Base-by-base conservation (phyloP, 2,888 invertebrate genomes). In the Drosophila falleni region DNA sequence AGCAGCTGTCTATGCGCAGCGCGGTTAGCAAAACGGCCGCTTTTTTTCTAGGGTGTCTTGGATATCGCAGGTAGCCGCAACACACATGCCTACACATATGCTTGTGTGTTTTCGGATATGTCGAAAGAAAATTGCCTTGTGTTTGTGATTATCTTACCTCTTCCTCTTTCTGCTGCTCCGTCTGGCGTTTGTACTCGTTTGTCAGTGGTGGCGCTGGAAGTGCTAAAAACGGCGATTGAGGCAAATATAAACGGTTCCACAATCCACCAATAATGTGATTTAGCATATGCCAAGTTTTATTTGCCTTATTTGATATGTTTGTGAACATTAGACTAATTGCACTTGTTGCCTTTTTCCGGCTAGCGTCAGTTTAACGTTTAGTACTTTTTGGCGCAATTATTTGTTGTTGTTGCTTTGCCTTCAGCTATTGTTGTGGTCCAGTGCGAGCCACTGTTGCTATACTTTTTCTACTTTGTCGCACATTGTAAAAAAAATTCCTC, bases 121-220 rank as follows among this genome's bases (percentile, higher is more conserved):
- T 15, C 19, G 13, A 65, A 53, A 56, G 47, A 62, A 37, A 55
- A 61, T 46, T 29, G 56, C 10, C 41, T 26, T 50, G 44, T 47
- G 53, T 74, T 66, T 63, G 41, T 64, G 16, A 62, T 62, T 89
- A 81, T 76, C 84, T 86, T 82, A 85, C 84, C 84, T 82, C 77
- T 86, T 86, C 70, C n/a, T 74, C 68, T 65, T 63, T 35, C 13
- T 23, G 56, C 2, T 39, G 31, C 23, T 44, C 42, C 44, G 54
- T 29, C 29, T 55, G n/a, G n/a, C n/a, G 50, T 50, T 35, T 19
- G 23, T 26, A 19, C 23, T 35, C 29, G 23, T 49, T 13, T 58
- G 16, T 42, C 16, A 4, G 23, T 4, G 68, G 53, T 3, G 71
- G 74, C 15, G 70, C 69, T 41, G 66, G 66, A 37, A 89, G 50